Conservation (phyloP, 2,113 vertebrate species). For the Burhinus oedicnemus region DNA sequence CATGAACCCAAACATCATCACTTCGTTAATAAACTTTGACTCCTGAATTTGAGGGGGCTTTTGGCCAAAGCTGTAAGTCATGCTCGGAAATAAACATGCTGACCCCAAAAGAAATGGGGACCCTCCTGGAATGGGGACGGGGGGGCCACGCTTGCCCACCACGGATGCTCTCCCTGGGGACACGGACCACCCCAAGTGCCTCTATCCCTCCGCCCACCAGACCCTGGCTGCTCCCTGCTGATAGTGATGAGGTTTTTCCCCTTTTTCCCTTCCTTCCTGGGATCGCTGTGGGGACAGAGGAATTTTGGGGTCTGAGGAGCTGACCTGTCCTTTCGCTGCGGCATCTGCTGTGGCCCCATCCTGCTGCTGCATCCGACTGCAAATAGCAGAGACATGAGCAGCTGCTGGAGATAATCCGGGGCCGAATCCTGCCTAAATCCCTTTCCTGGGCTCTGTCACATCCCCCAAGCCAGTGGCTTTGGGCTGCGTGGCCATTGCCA, state of each 20-base stretch:
- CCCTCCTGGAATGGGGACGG: not conserved
- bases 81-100: not conserved
- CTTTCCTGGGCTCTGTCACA: accelerated
- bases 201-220: accelerated
- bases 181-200: not conserved
- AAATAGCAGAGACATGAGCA: not conserved
- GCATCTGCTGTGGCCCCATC: not conserved
- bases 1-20: not conserved
- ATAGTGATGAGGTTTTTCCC: not conserved
- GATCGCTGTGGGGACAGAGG: accelerated
- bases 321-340: not conserved
- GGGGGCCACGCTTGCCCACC: accelerated
- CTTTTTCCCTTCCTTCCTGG: not conserved
- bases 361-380: not conserved
- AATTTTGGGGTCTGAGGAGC: not conserved
- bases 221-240: not conserved
- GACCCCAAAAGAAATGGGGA: not conserved
- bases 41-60: not conserved
- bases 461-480: not conserved
- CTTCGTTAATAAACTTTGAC: accelerated
- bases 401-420: not conserved
- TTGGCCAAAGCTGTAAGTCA: not conserved
- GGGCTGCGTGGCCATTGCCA: accelerated
- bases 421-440: not conserved
- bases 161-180: not conserved